Percentiles rank a stretch among this genome's conserved stretches.
Evolutionary conservation across 2,113 vertebrate species (phyloP).

Genomic region (Recurvirostra avosetta): DNA sequence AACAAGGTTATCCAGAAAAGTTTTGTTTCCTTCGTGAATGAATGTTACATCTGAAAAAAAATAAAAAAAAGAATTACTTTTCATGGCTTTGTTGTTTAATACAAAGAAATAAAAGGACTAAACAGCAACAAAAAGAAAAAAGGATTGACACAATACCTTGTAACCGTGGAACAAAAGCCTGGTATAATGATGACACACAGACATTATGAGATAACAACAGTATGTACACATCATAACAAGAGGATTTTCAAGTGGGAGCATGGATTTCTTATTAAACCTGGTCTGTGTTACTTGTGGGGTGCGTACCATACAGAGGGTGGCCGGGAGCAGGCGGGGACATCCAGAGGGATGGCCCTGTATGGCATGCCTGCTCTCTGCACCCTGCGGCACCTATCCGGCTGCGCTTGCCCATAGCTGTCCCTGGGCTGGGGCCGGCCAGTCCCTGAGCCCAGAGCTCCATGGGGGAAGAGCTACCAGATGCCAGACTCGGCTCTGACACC

Average conservation of each 20-base stretch:
- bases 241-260: neutral
- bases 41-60: conserved; percentile 89
- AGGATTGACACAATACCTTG: neutral
- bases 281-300: neutral
- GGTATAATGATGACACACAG: neutral
- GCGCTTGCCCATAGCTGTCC: neutral
- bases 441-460: neutral
- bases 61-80: neutral
- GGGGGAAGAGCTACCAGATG: accelerated
- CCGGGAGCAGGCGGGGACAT: neutral
- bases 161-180: neutral
- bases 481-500: neutral
- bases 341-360: neutral
- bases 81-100: neutral
- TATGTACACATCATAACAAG: neutral
- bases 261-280: neutral
- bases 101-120: neutral
- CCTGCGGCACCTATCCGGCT: accelerated
- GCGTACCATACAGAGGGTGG: accelerated
- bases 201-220: neutral
- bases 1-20: conserved; percentile 95
- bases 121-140: neutral
- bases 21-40: conserved; percentile 98
- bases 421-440: neutral
- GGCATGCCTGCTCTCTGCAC: neutral